A percentile compares a stretch with the other conserved stretches of the same genome.
phyloP scores from a whole-genome alignment of 1,140 invertebrate genomes.

The Hetaerina americana region DNA sequence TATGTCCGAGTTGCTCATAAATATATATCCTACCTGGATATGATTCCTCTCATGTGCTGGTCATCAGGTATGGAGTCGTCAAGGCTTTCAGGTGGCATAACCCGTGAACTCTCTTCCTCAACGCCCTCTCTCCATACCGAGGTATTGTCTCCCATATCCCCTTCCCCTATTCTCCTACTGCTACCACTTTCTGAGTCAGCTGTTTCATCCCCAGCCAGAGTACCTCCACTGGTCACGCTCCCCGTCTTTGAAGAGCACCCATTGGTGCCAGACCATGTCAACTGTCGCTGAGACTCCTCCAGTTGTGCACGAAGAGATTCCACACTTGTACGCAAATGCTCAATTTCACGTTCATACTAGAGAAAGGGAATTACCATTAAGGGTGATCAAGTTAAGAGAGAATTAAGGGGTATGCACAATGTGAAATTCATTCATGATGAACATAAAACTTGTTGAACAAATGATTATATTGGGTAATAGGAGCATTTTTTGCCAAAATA shows the following conservation, averaged over 20 bases:
- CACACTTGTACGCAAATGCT: constrained; percentile 59
- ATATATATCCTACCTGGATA: constrained; percentile 6
- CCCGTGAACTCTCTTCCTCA: constrained; percentile 9
- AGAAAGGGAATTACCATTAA: constrained; percentile 15
- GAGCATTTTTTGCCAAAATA: no score
- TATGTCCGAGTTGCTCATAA: no score
- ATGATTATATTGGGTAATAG: no score
- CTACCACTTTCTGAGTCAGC: background rate
- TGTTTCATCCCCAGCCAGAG: constrained; percentile 18
- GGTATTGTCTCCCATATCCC: no score
- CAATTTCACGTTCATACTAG: constrained; percentile 60
- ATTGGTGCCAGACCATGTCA: background rate
- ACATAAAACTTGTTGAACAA: no score
- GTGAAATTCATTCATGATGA: no score
- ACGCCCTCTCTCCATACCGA: no score
- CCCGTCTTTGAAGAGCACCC: constrained; percentile 8
- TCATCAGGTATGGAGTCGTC: background rate
- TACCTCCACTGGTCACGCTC: constrained; percentile 18
- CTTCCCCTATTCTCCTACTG: constrained; percentile 33
- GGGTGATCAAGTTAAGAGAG: background rate
- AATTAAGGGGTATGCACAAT: no score
- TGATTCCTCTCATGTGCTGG: constrained; percentile 2
- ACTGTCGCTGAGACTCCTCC: constrained; percentile 37
- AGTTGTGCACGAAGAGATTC: constrained; percentile 53
- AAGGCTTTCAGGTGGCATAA: background rate